Evolutionary conservation across 2,888 invertebrate species (phyloP), one percentile per base, ranked within the genome.

Genomic region (Temnothorax unifasciatus): DNA sequence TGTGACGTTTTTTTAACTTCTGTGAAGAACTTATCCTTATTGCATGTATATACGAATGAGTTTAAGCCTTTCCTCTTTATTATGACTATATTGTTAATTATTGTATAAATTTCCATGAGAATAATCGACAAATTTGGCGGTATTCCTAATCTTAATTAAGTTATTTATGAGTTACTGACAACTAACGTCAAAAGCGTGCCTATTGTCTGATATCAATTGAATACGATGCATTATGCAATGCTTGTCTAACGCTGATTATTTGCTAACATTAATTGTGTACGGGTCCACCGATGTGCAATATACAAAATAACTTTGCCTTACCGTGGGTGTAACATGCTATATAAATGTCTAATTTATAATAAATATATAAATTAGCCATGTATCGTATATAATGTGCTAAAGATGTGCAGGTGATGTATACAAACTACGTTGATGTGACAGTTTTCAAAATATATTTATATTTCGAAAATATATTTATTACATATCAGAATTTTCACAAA

Each of bases 251-350:
- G 25, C 52, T 41, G 21, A 25, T 69, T 66, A 68, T 50, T 44
- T 83, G 73, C 85, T 89, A 88, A 89, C 87, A 69, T 34, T 21
- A 64, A 68, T 63, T 66, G 18, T 50, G 47, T 77, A 50, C 52
- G 68, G 83, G 57, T 88, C 84, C 71, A 87, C 63, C 61, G 61
- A 75, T 81, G 79, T 82, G 88, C 83, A 82, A 74, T 84, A 87
- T 77, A 73, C 76, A 83, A 83, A 85, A 69, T 88, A 86, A 87
- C 76, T 71, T 68, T 75, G 88, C 83, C 87, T 90, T 87, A 77
- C 50, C 61, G 29, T 88, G 77, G 84, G 79, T 88, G 85, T 87
- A 89, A 90, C 83, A 47, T 83, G 84, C 74, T 76, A 79, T 76
- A 79, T 86, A 81, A 69, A 75, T 82, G 83, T 86, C 63, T 84